A percentile compares a stretch with the other conserved stretches of the same genome.
Conservation (phyloP, 2,888 invertebrate species). For the Linyphia triangularis region DNA sequence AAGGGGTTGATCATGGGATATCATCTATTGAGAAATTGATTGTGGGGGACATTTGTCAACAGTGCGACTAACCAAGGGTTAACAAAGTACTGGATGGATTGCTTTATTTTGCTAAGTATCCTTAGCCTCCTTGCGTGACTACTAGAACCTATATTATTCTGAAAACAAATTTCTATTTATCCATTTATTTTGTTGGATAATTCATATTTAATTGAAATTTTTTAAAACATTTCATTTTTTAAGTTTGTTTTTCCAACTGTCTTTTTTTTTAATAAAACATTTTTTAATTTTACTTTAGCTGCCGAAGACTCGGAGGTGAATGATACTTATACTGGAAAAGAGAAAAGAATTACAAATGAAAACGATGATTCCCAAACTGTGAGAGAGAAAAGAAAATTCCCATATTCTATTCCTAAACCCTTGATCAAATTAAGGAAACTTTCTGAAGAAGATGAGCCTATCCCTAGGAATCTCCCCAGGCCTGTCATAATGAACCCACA, state of each 20-base stretch:
- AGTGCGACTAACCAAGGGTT: too few species aligned
- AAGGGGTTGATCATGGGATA: too few species aligned
- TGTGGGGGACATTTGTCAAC: too few species aligned
- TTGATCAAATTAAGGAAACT: slow-evolving; percentile 47
- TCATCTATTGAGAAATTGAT: too few species aligned
- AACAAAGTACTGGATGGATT: too few species aligned
- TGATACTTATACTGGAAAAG: slow-evolving; percentile 2
- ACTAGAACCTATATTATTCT: too few species aligned
- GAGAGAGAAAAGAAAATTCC: slow-evolving; percentile 14
- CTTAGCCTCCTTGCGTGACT: too few species aligned
- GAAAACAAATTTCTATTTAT: too few species aligned
- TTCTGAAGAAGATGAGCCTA: slow-evolving; percentile 34
- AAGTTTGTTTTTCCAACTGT: not conserved
- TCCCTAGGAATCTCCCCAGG: slow-evolving; percentile 66
- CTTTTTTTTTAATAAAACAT: not conserved
- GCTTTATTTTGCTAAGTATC: too few species aligned
- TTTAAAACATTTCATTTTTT: not conserved
- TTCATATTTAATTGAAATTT: not conserved
- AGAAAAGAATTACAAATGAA: slow-evolving; percentile 23
- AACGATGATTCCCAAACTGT: slow-evolving; percentile 8
- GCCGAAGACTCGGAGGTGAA: not conserved
- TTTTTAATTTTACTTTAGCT: not conserved
- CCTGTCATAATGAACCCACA: slow-evolving; percentile 68
- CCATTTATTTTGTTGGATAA: not conserved
- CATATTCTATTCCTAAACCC: slow-evolving; percentile 11